These are phyloP conservation scores for Bos javanicus DNA, from an alignment of 2,113 vertebrate species.

Conservation along the genomic window DNA sequence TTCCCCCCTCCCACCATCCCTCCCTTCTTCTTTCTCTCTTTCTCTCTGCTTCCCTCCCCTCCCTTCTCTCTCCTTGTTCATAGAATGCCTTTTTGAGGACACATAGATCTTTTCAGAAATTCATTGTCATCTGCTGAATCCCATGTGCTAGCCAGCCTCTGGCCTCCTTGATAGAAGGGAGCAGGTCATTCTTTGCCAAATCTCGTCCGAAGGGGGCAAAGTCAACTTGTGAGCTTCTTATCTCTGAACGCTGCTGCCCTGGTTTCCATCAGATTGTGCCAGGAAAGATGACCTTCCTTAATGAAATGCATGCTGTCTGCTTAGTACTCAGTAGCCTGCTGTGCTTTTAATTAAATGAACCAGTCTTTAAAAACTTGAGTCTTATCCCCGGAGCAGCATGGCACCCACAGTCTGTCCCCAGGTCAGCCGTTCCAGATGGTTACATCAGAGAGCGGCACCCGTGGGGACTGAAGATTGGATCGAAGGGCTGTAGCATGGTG, in stretches of 20 bases:
- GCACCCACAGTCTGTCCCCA: not conserved
- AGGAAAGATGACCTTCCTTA: not conserved
- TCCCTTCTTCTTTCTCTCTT: not conserved
- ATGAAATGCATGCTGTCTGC: not conserved
- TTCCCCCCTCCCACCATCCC: rapidly evolving
- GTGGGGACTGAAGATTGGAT: not conserved
- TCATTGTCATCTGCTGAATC: not conserved
- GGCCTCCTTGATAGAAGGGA: not conserved
- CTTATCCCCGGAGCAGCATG: not conserved
- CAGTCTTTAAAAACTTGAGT: not conserved
- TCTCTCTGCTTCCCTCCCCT: not conserved
- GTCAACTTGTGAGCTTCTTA: not conserved
- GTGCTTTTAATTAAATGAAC: conserved; percentile 18
- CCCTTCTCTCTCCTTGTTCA: not conserved
- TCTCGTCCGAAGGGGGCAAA: not conserved
- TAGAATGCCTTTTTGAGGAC: not conserved
- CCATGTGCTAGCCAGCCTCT: not conserved
- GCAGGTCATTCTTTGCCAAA: not conserved
- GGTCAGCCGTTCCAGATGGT: not conserved
- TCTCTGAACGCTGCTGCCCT: not conserved
- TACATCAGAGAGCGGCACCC: rapidly evolving
- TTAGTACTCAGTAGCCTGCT: not conserved
- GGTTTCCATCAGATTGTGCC: not conserved
- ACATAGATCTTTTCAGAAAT: not conserved
- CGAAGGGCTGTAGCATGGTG: not conserved